Conservation (phyloP, 2,888 invertebrate species). For the Villa cingulata region DNA sequence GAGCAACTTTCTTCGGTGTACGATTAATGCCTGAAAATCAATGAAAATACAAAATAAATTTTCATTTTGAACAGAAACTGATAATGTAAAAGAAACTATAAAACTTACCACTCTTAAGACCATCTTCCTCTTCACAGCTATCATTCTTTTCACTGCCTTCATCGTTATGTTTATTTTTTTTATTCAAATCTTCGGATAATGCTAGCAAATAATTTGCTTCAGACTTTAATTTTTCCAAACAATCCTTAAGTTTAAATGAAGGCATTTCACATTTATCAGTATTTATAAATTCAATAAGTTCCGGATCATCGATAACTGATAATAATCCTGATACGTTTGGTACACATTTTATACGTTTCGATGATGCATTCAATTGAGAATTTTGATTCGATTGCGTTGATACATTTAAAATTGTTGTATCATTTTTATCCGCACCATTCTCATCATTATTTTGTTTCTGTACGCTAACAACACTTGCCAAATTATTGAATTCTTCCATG, state of each 20-base stretch:
- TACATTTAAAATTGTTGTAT: not conserved
- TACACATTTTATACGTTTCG: constrained; percentile 46
- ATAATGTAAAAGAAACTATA: not conserved
- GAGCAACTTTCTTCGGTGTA: constrained; percentile 13
- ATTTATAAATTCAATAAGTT: constrained; percentile 43
- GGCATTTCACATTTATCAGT: constrained; percentile 31
- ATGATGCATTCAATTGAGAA: not conserved
- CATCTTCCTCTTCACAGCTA: constrained; percentile 21
- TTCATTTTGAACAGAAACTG: not conserved
- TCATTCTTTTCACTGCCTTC: constrained; percentile 19
- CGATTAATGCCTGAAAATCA: not conserved
- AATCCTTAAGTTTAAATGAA: constrained; percentile 48
- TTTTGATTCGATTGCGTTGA: not conserved
- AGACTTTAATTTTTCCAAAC: constrained; percentile 48
- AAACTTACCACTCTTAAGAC: constrained; percentile 17
- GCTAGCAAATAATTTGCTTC: constrained; percentile 59
- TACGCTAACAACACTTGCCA: constrained; percentile 2
- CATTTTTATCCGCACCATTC: constrained; percentile 26
- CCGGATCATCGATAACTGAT: constrained; percentile 47
- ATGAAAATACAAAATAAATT: too few species aligned
- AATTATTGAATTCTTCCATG: constrained; percentile 40
- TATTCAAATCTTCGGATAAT: constrained; percentile 37
- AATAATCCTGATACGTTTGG: constrained; percentile 50
- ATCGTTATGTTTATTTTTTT: constrained; percentile 14
- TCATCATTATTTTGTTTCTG: constrained; percentile 14